Evolutionary conservation across 2,113 vertebrate species (phyloP).

Genomic region (Jacana jacana): DNA sequence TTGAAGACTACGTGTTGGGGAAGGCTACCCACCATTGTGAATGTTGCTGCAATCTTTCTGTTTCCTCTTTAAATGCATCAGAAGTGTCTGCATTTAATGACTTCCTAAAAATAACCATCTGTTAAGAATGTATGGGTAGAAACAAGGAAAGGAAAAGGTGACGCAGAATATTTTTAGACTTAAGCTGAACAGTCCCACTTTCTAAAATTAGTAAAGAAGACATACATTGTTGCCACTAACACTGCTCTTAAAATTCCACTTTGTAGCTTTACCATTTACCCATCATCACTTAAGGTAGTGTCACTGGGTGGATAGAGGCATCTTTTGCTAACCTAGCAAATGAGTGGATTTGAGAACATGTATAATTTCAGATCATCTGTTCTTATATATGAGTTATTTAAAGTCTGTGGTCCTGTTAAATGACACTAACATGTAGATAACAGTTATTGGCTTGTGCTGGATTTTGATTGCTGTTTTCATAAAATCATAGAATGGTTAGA

Average conservation of each 20-base stretch:
- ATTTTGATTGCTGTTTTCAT: not conserved
- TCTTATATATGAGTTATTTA: not conserved
- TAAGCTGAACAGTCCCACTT: not conserved
- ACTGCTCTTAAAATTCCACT: not conserved
- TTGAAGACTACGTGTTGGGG: not conserved
- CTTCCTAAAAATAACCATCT: not conserved
- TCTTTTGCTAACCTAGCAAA: not conserved
- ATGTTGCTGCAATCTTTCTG: not conserved
- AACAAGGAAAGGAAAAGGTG: not conserved
- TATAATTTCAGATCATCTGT: not conserved
- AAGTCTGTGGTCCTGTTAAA: not conserved
- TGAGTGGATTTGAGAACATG: not conserved
- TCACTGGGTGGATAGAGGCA: too few relatives aligned
- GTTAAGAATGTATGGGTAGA: not conserved
- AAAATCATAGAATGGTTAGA: too few relatives aligned
- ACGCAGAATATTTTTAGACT: not conserved
- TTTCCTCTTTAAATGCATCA: not conserved
- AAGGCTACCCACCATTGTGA: not conserved
- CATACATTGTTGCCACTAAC: not conserved
- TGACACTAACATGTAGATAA: accelerated
- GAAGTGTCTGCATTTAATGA: not conserved
- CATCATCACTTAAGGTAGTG: not conserved
- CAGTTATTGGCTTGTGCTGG: not conserved
- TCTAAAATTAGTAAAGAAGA: not conserved
- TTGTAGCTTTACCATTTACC: not conserved